phyloP scores from a whole-genome alignment of 2,113 vertebrate species.

The Anthoscopus minutus region DNA sequence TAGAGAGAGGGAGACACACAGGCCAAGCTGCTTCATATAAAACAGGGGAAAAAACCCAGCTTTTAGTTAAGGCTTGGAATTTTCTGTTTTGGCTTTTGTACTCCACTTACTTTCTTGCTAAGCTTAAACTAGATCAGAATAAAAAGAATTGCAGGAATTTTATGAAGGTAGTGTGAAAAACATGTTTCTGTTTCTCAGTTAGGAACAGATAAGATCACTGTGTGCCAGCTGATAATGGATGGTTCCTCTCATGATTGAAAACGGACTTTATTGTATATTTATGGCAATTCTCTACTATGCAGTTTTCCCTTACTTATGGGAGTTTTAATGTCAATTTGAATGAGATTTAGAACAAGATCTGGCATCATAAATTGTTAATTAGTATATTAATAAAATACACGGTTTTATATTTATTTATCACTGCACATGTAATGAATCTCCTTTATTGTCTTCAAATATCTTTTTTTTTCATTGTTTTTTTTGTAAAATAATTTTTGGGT shows the following conservation, averaged over 20 bases:
- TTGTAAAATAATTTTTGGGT: not conserved
- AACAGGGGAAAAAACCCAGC: fast-evolving
- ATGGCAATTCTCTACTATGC: not conserved
- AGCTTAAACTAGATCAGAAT: not conserved
- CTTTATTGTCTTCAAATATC: not conserved
- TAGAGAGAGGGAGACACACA: not conserved
- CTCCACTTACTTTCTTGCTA: not conserved
- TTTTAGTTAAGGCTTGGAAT: not conserved
- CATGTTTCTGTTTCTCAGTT: not conserved
- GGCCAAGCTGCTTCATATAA: not conserved
- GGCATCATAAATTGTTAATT: not conserved
- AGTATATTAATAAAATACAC: not conserved
- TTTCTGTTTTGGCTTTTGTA: not conserved
- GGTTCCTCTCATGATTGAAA: not conserved
- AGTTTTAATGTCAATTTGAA: not conserved
- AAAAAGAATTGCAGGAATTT: not conserved
- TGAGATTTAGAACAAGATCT: not conserved
- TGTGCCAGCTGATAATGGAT: not conserved
- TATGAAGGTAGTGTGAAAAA: not conserved
- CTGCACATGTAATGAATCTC: not conserved
- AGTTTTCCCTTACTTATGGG: not conserved
- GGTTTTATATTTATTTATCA: not conserved
- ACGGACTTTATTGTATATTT: not conserved
- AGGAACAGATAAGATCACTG: not conserved
- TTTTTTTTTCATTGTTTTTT: not conserved